Base-by-base conservation (phyloP, 2,797 vertebrate genomes). In the Poecilia picta region DNA sequence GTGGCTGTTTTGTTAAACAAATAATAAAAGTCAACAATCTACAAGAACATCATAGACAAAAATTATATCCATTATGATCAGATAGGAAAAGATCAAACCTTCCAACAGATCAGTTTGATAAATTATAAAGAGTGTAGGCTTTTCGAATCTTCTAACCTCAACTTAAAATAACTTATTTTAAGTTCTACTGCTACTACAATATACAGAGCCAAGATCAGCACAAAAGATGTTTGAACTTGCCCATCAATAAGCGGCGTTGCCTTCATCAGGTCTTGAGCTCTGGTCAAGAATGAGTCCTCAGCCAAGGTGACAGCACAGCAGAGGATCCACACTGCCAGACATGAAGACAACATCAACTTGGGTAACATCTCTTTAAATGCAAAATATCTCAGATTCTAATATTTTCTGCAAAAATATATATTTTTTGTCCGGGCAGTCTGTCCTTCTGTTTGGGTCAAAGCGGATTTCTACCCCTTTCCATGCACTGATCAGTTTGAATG, bases 181-280 rank as follows among this genome's bases (percentile, higher is more conserved):
- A 41, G 20, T 53, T 5, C 10, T 68, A 25, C 5, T 75, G 23
- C 5, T 47, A 28, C 51, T 0, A 8, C 47, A 57, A 46, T 8
- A 66, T n/a, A 28, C 3, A 66, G 33, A 81, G 36, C 25, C 70
- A 25, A 49, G 13, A 46, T 62, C 5, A 23, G 6, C 2, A 25
- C 1, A 71, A 68, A 25, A 74, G 1, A 57, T 4, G 16, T 78
- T 85, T 74, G 10, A 49, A 91, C 93, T 91, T 91, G 96, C 96
- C 96, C 96, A 36, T 97, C 96, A 8, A 97, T 95, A 45, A 97
- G 92, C 1, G 96, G 96, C 0, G 84, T 93, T 79, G 93, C 89
- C 4, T 90, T 88, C 96, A 97, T 96, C 75, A 97, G 91, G 57
- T 4, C 41, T 45, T 90, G 43, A 18, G 96, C 95, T 79, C n/a